phyloP scores from a whole-genome alignment of 1,140 invertebrate species.

The Drosophila funebris region DNA sequence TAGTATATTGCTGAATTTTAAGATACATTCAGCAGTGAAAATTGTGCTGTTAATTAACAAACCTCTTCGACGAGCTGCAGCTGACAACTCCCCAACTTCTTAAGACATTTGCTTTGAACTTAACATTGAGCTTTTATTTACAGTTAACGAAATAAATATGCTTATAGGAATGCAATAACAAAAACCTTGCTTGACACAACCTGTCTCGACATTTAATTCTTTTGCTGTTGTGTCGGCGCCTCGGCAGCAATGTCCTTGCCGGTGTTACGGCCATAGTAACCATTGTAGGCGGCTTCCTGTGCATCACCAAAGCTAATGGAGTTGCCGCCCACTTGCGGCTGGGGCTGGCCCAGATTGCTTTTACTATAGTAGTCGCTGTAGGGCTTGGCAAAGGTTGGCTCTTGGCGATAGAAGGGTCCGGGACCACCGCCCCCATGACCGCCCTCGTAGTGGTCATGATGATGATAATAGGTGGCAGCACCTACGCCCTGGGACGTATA shows the following conservation, averaged over 20 bases:
- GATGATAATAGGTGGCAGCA: slow-evolving; percentile 85
- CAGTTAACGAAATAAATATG: slow-evolving; percentile 73
- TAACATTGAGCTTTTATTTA: slow-evolving; percentile 64
- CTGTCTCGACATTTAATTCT: slow-evolving; percentile 31
- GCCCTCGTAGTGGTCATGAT: slow-evolving; percentile 84
- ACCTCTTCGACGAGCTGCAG: slow-evolving; percentile 12
- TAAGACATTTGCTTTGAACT: slow-evolving; percentile 39
- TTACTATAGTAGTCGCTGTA: slow-evolving; percentile 84
- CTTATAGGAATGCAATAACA: slow-evolving; percentile 78
- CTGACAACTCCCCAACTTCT: background rate
- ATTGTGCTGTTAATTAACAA: slow-evolving; percentile 63
- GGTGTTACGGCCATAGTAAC: slow-evolving; percentile 85
- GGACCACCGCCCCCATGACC: slow-evolving; percentile 46
- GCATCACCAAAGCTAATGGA: slow-evolving; percentile 88
- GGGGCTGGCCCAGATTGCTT: slow-evolving; percentile 58
- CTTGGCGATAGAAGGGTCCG: slow-evolving; percentile 69
- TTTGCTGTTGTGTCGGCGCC: slow-evolving; percentile 44
- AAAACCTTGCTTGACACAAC: slow-evolving; percentile 14
- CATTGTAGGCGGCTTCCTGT: slow-evolving; percentile 88
- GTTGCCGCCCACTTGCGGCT: slow-evolving; percentile 72
- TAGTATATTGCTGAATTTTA: slow-evolving; percentile 61
- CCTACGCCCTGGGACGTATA: slow-evolving; percentile 87
- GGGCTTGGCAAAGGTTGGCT: slow-evolving; percentile 81
- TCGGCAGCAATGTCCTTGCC: slow-evolving; percentile 78
- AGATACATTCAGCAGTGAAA: slow-evolving; percentile 67